A percentile compares a stretch with the other conserved stretches of the same genome.
phyloP scores from a whole-genome alignment of 1,140 invertebrate species.

The Ganaspis sp. region DNA sequence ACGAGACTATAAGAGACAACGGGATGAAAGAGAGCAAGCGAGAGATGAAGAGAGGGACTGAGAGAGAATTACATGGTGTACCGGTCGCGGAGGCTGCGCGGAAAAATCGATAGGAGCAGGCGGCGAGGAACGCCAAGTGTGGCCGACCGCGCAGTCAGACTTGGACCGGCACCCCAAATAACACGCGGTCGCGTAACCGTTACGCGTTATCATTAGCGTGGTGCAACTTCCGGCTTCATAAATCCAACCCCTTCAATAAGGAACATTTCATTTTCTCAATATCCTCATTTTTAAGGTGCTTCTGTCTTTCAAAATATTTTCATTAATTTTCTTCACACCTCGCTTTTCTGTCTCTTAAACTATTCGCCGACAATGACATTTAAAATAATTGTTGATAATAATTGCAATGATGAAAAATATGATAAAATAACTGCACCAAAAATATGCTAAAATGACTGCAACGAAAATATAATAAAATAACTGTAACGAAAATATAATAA shows the following conservation, averaged over 20 bases:
- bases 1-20: background rate
- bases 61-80: conserved; percentile 43
- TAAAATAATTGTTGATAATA: too few species aligned
- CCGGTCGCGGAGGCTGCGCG: conserved; percentile 69
- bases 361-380: too few species aligned
- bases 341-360: too few species aligned
- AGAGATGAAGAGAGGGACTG: background rate
- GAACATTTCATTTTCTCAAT: background rate
- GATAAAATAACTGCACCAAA: too few species aligned
- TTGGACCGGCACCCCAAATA: conserved; percentile 68
- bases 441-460: too few species aligned
- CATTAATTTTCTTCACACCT: too few species aligned
- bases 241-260: background rate
- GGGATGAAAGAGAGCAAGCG: background rate
- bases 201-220: conserved; percentile 46
- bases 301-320: too few species aligned
- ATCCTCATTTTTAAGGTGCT: too few species aligned
- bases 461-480: too few species aligned
- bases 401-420: too few species aligned
- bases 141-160: conserved; percentile 66
- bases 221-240: conserved; percentile 22
- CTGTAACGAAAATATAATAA: too few species aligned
- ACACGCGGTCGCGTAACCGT: conserved; percentile 56
- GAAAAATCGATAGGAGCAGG: conserved; percentile 67
- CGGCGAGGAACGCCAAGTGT: conserved; percentile 61